Conservation (phyloP, 2,888 invertebrate species). For the Nudaria mundana region DNA sequence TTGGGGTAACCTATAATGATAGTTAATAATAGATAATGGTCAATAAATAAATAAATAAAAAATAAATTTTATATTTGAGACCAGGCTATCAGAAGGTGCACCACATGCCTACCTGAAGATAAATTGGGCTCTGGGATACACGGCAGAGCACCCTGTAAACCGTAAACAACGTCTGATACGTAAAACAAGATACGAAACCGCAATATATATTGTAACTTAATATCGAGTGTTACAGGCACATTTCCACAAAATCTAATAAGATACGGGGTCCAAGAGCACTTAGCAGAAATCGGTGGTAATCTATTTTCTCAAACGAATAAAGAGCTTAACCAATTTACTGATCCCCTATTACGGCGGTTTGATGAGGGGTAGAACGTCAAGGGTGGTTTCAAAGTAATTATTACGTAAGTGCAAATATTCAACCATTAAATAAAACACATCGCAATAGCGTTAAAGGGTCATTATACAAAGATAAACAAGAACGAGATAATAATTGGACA, state of each 20-base stretch:
- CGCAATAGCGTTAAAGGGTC: too few relatives aligned
- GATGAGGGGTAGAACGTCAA: slow-evolving; percentile 31
- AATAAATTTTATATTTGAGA: too few relatives aligned
- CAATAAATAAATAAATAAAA: too few relatives aligned
- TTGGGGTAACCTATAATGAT: too few relatives aligned
- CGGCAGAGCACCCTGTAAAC: too few relatives aligned
- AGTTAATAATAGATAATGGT: too few relatives aligned
- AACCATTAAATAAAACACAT: background rate
- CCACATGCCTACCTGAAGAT: too few relatives aligned
- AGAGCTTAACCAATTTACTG: slow-evolving; percentile 58
- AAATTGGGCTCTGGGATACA: too few relatives aligned
- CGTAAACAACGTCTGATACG: slow-evolving; percentile 6
- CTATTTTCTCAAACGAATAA: slow-evolving; percentile 57
- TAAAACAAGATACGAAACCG: slow-evolving; percentile 10
- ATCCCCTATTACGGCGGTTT: slow-evolving; percentile 46
- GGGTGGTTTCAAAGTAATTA: slow-evolving; percentile 7
- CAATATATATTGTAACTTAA: slow-evolving; percentile 31
- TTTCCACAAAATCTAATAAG: slow-evolving; percentile 46
- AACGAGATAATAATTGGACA: too few relatives aligned
- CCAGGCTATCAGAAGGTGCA: too few relatives aligned
- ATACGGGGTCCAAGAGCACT: slow-evolving; percentile 42
- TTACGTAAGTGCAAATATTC: background rate
- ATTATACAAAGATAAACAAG: too few relatives aligned
- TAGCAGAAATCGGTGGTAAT: slow-evolving; percentile 56
- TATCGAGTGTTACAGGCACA: slow-evolving; percentile 24